Base-by-base conservation (phyloP, 1,140 invertebrate species). In the Neodiprion pinetum region DNA sequence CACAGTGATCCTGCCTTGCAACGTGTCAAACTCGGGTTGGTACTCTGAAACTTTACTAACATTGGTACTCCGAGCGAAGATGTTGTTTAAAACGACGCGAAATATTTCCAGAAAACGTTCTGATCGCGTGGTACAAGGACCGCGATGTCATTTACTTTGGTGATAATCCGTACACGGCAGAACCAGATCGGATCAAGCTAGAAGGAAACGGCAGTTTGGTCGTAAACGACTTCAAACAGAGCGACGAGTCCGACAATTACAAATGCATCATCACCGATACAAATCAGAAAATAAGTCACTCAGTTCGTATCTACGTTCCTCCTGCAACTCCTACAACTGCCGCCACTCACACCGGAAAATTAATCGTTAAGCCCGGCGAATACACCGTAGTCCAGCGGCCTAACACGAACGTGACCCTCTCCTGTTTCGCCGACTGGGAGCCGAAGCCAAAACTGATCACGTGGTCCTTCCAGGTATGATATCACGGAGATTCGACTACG, bases 381-480 rank as follows among this genome's bases (percentile, higher is more conserved):
- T 72, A 48, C 0, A 72, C 84, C 7, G 72, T 79, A 1, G 2
- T 40, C 5, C 70, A 81, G 0, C 76, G 47, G 1, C 74, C 79
- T 8, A 80, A 80, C 11, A 50, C 77, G 0, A 74, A 9, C 14
- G 0, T 82, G 40, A 81, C 40, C 14, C 71, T 86, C 4, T 73
- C 76, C 11, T 87, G 84, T 48, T 70, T 79, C 9, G 74, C 77
- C 1, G 71, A 50, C 1, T 53, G 67, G 1, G 69, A 68, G 40
- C 76, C 80, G 0, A 50, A 23, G 8, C 70, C 74, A 0, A 73
- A 78, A n/a, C 2, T 3, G 28, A 83, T 86, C 48, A 81, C 76
- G 21, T 87, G 84, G 84, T 86, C 81, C 8, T 79, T 78, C 40
- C 77, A 84, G 78, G 85, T 86, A 79, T 49, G 48, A 70, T 10